phyloP scores from a whole-genome alignment of 2,113 vertebrate genomes.

The Arizona elegans region DNA sequence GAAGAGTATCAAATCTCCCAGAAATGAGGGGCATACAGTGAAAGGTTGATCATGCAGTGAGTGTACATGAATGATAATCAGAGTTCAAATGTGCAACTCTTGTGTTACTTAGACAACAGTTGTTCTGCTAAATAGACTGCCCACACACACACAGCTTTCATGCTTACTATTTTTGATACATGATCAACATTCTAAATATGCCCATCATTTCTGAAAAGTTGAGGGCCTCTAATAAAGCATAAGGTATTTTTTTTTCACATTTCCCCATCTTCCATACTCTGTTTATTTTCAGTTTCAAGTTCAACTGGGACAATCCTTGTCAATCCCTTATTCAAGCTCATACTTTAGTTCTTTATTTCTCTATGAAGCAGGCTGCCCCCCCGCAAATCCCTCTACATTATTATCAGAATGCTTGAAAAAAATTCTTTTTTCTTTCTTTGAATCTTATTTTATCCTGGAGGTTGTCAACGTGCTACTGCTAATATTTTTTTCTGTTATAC shows the following conservation, averaged over 20 bases:
- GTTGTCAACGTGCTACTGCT: neutral
- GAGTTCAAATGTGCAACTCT: neutral
- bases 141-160: neutral
- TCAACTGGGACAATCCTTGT: neutral
- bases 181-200: neutral
- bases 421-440: neutral
- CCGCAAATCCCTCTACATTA: no score
- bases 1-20: neutral
- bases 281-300: neutral
- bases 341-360: neutral
- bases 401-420: neutral
- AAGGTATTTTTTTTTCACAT: neutral
- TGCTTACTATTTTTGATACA: neutral
- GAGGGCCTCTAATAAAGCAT: neutral
- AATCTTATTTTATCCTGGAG: neutral
- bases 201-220: neutral
- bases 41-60: neutral
- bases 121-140: neutral
- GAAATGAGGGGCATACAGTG: neutral
- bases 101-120: neutral
- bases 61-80: neutral
- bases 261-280: neutral
- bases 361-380: neutral
- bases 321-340: neutral
- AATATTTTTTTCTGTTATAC: neutral